Conservation (phyloP, 2,888 invertebrate species). For the Lamellibrachia satsuma region DNA sequence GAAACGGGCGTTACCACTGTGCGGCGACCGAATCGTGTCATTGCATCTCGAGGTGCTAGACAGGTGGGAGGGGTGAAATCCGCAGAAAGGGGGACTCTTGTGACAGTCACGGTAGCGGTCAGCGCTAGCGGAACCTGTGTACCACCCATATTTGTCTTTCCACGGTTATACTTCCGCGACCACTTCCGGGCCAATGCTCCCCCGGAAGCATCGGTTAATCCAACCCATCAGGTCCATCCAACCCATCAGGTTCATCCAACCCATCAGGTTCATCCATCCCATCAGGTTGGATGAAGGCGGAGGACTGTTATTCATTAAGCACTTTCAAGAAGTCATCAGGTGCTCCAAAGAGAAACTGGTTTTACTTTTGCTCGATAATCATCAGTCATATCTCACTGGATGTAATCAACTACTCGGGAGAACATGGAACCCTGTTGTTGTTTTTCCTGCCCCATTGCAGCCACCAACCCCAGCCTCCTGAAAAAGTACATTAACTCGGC, state of each 20-base stretch:
- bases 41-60: background rate
- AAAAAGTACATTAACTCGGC: no score
- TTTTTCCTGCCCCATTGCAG: no score
- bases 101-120: background rate
- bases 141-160: background rate
- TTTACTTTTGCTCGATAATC: background rate
- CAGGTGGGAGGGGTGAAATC: background rate
- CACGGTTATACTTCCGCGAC: background rate
- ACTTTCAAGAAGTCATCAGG: background rate
- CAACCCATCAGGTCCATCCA: background rate
- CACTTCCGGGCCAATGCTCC: background rate
- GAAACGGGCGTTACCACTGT: background rate
- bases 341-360: background rate
- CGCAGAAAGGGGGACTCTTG: background rate
- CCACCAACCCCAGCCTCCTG: no score
- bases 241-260: background rate
- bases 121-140: background rate
- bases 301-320: background rate
- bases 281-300: background rate
- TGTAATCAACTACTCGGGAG: no score
- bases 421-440: no score
- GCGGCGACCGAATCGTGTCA: background rate
- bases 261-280: background rate
- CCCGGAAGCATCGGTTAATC: background rate
- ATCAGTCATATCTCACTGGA: background rate